Conservation (phyloP, 2,797 vertebrate species). For the Peromyscus eremicus region DNA sequence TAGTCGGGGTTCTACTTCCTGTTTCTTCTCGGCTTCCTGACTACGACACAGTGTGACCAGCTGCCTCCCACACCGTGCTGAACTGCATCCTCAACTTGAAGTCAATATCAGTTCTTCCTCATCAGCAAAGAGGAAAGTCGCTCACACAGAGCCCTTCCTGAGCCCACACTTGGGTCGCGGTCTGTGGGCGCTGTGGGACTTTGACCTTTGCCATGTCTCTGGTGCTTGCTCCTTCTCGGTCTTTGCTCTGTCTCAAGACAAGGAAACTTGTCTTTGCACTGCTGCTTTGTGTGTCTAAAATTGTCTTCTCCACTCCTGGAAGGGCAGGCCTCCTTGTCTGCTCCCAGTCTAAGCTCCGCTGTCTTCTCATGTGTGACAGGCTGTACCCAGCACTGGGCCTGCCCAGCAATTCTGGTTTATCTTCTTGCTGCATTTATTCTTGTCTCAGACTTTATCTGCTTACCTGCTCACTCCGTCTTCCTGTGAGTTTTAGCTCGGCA, state of each 20-base stretch:
- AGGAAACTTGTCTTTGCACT: background rate
- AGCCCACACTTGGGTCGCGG: background rate
- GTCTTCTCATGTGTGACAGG: background rate
- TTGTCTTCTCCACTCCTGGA: background rate
- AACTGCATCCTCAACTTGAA: background rate
- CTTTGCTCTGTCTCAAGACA: background rate
- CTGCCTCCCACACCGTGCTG: background rate
- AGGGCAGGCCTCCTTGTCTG: background rate
- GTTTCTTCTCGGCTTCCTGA: background rate
- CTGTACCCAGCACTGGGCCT: background rate
- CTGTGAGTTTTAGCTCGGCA: background rate
- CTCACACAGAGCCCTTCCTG: background rate
- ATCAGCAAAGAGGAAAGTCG: background rate
- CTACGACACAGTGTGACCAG: background rate
- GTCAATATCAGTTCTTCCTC: background rate
- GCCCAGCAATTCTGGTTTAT: background rate
- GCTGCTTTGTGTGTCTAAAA: background rate
- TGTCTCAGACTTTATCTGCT: background rate
- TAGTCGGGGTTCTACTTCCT: background rate
- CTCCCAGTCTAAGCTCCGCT: background rate
- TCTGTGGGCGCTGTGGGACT: accelerated
- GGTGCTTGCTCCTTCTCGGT: too few species aligned
- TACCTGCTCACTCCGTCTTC: background rate
- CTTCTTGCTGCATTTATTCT: background rate
- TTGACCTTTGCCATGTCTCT: accelerated